Evolutionary conservation across 1,140 invertebrate species (phyloP).

Genomic region (Mycetomoellerius zeteki): DNA sequence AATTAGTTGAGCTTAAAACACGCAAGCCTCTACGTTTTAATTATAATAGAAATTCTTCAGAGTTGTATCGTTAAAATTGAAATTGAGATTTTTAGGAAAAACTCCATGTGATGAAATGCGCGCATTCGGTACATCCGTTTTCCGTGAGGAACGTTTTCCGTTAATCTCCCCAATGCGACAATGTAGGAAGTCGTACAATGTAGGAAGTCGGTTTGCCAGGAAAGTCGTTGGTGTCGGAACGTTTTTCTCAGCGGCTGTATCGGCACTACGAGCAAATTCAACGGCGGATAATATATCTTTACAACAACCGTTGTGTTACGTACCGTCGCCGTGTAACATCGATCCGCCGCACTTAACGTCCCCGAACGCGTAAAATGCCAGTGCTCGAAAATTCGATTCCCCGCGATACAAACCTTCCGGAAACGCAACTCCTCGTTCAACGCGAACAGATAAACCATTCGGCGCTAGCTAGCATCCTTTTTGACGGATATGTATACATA

Average conservation of each 20-base stretch:
- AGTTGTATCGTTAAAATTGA: background rate
- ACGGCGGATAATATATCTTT: constrained; percentile 61
- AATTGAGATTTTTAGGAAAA: background rate
- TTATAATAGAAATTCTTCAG: background rate
- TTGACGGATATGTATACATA: background rate
- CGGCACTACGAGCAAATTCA: constrained; percentile 56
- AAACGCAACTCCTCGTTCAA: constrained; percentile 47
- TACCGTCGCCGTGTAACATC: constrained; percentile 50
- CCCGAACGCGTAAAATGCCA: constrained; percentile 42
- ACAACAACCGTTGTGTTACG: constrained; percentile 41
- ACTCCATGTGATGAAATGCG: background rate
- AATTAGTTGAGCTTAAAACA: background rate
- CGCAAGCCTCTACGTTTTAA: background rate
- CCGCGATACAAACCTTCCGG: constrained; percentile 39
- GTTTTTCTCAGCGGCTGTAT: constrained; percentile 58
- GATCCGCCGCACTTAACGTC: constrained; percentile 55
- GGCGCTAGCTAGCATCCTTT: constrained; percentile 12
- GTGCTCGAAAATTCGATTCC: constrained; percentile 49
- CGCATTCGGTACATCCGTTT: constrained; percentile 6
- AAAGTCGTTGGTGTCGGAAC: constrained; percentile 48
- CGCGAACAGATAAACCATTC: constrained; percentile 44
- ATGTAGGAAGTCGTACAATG: constrained; percentile 54
- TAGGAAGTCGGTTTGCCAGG: constrained; percentile 43
- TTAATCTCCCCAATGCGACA: constrained; percentile 49
- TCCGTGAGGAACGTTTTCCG: constrained; percentile 38